Evolutionary conservation across 2,888 invertebrate species (phyloP).

Genomic region (Hipparchia semele): DNA sequence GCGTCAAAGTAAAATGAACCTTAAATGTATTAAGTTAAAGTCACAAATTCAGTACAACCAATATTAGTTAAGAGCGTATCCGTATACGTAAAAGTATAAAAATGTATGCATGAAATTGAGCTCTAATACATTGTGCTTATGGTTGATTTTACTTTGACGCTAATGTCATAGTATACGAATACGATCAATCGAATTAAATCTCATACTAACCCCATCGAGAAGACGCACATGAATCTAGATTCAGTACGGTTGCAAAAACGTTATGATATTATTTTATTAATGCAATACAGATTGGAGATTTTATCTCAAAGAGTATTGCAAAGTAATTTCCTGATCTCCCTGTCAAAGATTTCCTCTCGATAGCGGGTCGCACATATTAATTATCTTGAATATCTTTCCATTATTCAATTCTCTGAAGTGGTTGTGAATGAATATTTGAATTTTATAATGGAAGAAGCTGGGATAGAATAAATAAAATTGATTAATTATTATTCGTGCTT

Average conservation of each 20-base stretch:
- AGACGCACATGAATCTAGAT: background rate
- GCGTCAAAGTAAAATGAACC: no score
- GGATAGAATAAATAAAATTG: background rate
- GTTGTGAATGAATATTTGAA: background rate
- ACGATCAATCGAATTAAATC: no score
- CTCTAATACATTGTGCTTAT: no score
- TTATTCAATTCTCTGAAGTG: constrained; percentile 25
- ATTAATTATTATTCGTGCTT: background rate
- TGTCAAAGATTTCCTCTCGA: constrained; percentile 29
- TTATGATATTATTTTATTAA: constrained; percentile 15
- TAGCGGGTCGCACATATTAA: constrained; percentile 25
- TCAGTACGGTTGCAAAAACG: constrained; percentile 1
- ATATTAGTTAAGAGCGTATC: no score
- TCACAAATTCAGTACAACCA: no score
- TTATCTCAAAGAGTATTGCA: constrained; percentile 29
- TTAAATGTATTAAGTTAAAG: no score
- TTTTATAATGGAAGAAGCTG: background rate
- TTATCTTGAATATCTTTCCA: constrained; percentile 24
- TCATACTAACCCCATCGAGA: no score
- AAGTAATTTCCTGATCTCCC: constrained; percentile 33
- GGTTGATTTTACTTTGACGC: no score
- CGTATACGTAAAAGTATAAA: no score
- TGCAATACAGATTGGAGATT: constrained; percentile 26
- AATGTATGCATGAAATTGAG: no score
- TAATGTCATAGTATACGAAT: no score